phyloP scores from a whole-genome alignment of 2,797 vertebrate species.

The Chrysocyon brachyurus region DNA sequence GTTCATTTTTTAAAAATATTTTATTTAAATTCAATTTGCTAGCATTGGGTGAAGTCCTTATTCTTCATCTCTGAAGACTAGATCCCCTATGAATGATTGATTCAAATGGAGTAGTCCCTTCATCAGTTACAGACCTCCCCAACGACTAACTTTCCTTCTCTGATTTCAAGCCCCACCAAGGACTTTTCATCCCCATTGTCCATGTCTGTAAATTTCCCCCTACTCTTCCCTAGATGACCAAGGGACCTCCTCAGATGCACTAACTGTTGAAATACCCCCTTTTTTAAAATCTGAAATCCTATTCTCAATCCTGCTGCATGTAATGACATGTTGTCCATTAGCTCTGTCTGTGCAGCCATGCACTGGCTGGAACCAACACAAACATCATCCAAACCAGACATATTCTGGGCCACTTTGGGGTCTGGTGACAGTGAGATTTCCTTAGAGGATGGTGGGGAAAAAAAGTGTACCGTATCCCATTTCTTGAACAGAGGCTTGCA shows the following conservation, averaged over 20 bases:
- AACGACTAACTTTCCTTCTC: background rate
- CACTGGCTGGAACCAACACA: background rate
- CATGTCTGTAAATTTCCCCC: background rate
- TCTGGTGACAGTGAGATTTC: constrained; percentile 71
- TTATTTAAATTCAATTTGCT: no score
- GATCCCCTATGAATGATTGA: background rate
- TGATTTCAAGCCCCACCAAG: background rate
- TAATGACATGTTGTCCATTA: background rate
- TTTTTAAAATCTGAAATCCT: background rate
- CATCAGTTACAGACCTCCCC: background rate
- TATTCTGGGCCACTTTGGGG: constrained; percentile 17
- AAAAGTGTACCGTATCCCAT: background rate
- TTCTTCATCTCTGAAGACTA: background rate
- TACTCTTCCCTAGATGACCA: background rate
- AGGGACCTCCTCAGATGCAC: background rate
- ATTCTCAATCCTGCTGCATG: background rate
- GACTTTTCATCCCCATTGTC: background rate
- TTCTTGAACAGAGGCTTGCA: constrained; percentile 74
- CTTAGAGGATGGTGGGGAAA: background rate
- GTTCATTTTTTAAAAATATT: background rate
- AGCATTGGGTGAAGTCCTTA: background rate
- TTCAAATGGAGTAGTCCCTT: background rate
- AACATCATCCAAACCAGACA: background rate
- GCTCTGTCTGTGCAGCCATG: background rate
- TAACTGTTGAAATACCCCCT: constrained; percentile 1